phyloP scores from a whole-genome alignment of 2,797 vertebrate genomes.

The Helicolenus hilgendorfi region DNA sequence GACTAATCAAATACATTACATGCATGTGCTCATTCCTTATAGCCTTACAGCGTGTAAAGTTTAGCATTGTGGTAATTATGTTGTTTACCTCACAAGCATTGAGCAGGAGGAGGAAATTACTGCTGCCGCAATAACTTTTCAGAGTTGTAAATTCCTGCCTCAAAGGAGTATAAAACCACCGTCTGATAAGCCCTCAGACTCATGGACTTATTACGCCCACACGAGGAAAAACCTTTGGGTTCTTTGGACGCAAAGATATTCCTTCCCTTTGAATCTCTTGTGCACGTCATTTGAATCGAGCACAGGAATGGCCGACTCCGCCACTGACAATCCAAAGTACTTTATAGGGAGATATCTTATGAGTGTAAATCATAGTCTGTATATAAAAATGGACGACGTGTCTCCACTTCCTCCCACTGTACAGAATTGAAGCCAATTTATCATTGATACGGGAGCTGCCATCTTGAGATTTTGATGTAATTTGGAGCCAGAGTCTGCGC shows the following conservation, averaged over 20 bases:
- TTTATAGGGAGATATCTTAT: not conserved
- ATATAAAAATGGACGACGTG: no score
- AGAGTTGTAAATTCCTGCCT: conserved; percentile 6
- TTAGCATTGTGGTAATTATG: not conserved
- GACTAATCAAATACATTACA: not conserved
- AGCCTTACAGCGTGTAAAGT: not conserved
- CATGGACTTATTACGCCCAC: not conserved
- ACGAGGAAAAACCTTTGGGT: not conserved
- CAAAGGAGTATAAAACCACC: not conserved
- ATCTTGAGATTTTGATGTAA: no score
- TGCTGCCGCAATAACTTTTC: not conserved
- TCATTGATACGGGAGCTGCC: no score
- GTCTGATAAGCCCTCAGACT: conserved; percentile 19
- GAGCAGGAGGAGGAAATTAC: not conserved
- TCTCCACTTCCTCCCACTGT: no score
- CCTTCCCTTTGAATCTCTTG: not conserved
- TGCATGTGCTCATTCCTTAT: not conserved
- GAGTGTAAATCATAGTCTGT: not conserved
- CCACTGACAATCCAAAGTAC: not conserved
- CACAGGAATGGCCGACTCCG: fast-evolving
- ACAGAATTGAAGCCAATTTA: no score
- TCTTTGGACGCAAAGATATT: not conserved
- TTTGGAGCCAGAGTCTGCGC: no score
- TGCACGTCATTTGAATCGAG: not conserved
- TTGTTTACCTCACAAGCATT: conserved; percentile 1